Conservation (phyloP, 2,113 vertebrate species). For the Parotia lawesii region DNA sequence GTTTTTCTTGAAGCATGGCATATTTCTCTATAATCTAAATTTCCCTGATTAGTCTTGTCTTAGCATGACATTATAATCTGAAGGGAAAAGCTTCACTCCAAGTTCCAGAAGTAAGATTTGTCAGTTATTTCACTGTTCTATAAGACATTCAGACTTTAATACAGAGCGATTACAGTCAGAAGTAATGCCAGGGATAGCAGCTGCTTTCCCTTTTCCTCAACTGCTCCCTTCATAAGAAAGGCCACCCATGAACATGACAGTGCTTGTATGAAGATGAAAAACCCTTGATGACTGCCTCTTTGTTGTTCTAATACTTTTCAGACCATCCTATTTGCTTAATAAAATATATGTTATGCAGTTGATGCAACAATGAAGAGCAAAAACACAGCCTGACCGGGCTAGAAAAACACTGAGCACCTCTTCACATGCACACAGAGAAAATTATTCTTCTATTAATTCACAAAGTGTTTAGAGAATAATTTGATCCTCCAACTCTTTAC, state of each 20-base stretch:
- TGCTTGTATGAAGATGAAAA: background rate
- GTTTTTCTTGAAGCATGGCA: too few relatives aligned
- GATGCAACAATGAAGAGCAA: background rate
- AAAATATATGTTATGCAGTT: background rate
- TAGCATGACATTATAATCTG: background rate
- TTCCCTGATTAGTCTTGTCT: background rate
- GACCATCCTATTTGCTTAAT: background rate
- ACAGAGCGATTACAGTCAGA: background rate
- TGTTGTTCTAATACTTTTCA: background rate
- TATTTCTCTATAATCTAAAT: background rate
- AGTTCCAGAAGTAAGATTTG: background rate
- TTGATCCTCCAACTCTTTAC: conserved; percentile 62
- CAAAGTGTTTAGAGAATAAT: background rate
- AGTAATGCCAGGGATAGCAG: background rate
- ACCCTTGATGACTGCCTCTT: background rate
- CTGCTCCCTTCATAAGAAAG: background rate
- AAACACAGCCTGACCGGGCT: background rate
- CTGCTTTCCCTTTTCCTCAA: background rate
- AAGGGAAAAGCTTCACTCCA: background rate
- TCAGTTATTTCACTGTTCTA: background rate
- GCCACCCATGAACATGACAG: background rate
- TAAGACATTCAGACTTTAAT: background rate
- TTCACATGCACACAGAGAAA: background rate
- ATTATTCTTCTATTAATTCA: background rate
- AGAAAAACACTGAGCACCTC: background rate